phyloP scores from a whole-genome alignment of 2,113 vertebrate genomes.

The Microtus richardsoni region DNA sequence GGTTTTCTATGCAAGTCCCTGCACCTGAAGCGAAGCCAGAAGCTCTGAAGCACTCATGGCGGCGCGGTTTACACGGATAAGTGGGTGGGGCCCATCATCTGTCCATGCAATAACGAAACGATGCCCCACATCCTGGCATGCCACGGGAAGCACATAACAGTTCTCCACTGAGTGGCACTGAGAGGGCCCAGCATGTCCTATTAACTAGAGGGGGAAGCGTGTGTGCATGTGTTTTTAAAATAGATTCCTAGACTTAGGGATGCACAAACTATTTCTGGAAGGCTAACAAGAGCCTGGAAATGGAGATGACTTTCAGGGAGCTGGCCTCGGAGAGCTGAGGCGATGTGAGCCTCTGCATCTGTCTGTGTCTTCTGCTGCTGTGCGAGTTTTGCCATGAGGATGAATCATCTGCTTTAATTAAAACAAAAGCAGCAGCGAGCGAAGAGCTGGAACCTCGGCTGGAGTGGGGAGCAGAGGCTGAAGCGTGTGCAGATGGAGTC shows the following conservation, averaged over 20 bases:
- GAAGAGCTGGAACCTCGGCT: background rate
- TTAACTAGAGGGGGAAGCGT: background rate
- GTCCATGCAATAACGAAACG: no score
- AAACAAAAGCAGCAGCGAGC: background rate
- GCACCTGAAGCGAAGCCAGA: background rate
- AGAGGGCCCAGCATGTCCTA: background rate
- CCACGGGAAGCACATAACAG: background rate
- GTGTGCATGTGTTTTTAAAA: background rate
- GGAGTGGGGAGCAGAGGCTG: background rate
- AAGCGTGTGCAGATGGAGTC: fast-evolving
- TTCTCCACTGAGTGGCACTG: background rate
- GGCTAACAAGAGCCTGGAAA: background rate
- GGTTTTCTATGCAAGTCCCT: background rate
- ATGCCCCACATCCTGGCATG: fast-evolving
- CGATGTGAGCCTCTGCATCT: background rate
- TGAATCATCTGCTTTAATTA: background rate
- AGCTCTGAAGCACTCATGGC: background rate
- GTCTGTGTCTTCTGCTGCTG: background rate
- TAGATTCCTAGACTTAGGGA: background rate
- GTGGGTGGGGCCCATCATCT: background rate
- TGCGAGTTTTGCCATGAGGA: background rate
- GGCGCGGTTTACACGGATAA: no score
- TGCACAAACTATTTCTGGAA: background rate
- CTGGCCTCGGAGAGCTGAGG: background rate
- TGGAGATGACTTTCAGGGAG: background rate